Conservation (phyloP, 2,888 invertebrate genomes). For the Charanyca ferruginea region DNA sequence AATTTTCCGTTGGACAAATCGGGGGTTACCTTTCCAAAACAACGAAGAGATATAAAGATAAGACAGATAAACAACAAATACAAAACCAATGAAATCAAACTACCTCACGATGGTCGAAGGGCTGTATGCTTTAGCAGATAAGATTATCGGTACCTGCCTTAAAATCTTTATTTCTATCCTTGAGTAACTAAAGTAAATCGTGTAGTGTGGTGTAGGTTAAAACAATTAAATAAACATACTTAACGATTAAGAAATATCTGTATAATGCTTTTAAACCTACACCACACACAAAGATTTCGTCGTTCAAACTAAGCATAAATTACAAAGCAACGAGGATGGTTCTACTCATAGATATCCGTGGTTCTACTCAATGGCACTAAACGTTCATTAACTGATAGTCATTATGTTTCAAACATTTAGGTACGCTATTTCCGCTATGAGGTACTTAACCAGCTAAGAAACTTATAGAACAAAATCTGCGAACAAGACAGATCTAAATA, state of each 20-base stretch:
- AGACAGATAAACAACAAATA: no score
- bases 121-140: no score
- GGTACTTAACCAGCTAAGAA: conserved; percentile 10
- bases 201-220: no score
- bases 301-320: conserved; percentile 24
- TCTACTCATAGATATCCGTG: no score
- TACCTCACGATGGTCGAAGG: no score
- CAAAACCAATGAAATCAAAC: no score
- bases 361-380: conserved; percentile 36
- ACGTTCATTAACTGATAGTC: conserved; percentile 15
- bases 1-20: no score
- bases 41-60: background rate
- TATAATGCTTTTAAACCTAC: conserved; percentile 3
- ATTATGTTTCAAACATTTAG: conserved; percentile 18
- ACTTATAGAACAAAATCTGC: conserved; percentile 2
- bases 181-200: no score
- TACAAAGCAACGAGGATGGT: conserved; percentile 29
- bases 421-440: conserved; percentile 36
- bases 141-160: no score
- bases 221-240: no score
- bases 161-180: no score
- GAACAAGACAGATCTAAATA: background rate
- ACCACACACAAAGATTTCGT: conserved; percentile 4
- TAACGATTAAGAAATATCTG: conserved; percentile 19
- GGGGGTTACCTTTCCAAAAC: background rate